A percentile compares a stretch with the other conserved stretches of the same genome.
phyloP scores from a whole-genome alignment of 2,888 invertebrate species.

The Drosophila imparisetae region DNA sequence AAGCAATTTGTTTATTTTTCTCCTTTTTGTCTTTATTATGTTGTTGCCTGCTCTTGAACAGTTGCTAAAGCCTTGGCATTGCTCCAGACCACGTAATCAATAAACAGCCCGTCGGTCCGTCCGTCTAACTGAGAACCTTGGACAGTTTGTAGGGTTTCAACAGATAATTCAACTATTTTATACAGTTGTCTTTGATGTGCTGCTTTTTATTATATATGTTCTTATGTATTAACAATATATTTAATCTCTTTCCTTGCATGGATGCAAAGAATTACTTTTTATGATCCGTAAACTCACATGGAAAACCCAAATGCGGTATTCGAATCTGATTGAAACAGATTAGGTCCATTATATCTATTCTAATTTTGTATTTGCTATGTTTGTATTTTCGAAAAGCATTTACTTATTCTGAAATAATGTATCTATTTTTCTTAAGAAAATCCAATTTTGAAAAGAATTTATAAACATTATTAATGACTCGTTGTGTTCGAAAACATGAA shows the following conservation, averaged over 20 bases:
- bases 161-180: constrained; percentile 4
- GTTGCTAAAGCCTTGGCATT: constrained; percentile 71
- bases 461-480: constrained; percentile 24
- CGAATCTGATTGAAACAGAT: neutral
- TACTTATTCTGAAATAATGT: constrained; percentile 23
- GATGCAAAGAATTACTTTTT: neutral
- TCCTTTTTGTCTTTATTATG: constrained; percentile 1
- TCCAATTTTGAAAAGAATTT: constrained; percentile 26
- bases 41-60: constrained; percentile 35
- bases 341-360: neutral
- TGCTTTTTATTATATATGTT: neutral
- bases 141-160: constrained; percentile 10
- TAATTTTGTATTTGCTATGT: neutral
- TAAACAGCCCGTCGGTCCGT: neutral
- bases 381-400: constrained; percentile 10
- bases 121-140: neutral
- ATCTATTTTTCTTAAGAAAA: constrained; percentile 18
- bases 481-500: neutral
- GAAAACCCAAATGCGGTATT: neutral
- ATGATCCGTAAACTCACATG: neutral
- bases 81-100: constrained; percentile 75
- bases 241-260: neutral
- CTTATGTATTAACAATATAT: neutral
- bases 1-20: neutral
- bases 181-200: constrained; percentile 1